These are phyloP conservation scores for Bombus balteatus DNA, from an alignment of 1,140 invertebrate genomes.

Conservation along the genomic window DNA sequence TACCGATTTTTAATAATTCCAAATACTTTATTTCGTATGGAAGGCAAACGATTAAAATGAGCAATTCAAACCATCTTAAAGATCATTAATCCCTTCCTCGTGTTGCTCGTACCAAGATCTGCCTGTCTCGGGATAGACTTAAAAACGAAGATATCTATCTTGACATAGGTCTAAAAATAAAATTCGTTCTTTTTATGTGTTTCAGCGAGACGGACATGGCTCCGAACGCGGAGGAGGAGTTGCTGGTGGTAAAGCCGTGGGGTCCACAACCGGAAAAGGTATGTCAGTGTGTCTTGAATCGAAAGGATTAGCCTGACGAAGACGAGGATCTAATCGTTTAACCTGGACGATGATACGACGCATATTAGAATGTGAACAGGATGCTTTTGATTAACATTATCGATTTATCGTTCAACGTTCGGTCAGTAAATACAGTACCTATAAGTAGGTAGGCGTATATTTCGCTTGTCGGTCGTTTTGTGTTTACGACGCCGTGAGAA, in stretches of 20 bases:
- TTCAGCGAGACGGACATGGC: conserved; percentile 81
- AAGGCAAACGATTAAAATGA: neutral
- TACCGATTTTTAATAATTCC: too few relatives aligned
- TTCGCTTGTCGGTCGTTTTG: conserved; percentile 54
- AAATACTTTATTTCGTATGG: too few relatives aligned
- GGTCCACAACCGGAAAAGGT: conserved; percentile 80
- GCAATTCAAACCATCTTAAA: neutral
- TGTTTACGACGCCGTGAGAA: conserved; percentile 66
- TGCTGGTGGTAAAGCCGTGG: conserved; percentile 79
- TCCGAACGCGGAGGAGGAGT: conserved; percentile 82
- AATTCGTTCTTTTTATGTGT: conserved; percentile 55
- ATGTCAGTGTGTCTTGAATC: conserved; percentile 24
- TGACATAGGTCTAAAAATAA: neutral
- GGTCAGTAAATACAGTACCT: conserved; percentile 56
- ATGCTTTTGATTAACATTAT: conserved; percentile 76
- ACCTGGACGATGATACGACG: neutral
- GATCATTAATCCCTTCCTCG: neutral
- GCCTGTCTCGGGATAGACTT: neutral
- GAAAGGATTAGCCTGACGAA: neutral
- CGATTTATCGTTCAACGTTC: conserved; percentile 52
- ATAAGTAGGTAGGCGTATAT: conserved; percentile 40
- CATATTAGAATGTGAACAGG: conserved; percentile 50
- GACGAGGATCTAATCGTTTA: conserved; percentile 3
- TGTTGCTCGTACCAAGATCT: neutral
- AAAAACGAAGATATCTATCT: too few relatives aligned